phyloP scores from a whole-genome alignment of 1,140 invertebrate genomes.

The Platyscapa corneri region DNA sequence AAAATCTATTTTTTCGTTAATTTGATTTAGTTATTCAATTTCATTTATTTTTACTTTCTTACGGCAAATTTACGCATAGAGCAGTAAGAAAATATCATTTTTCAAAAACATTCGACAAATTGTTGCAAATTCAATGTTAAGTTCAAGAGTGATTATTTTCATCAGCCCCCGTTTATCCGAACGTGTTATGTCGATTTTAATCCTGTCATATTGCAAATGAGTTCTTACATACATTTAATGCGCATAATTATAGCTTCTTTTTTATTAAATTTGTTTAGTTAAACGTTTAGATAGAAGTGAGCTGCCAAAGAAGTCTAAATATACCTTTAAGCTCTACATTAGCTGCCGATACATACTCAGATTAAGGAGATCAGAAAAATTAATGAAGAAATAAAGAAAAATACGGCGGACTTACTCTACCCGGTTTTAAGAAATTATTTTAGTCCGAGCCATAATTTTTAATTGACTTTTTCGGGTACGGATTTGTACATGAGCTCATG shows the following conservation, averaged over 20 bases:
- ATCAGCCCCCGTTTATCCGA: constrained; percentile 2
- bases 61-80: constrained; percentile 42
- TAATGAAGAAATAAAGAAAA: not conserved
- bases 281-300: constrained; percentile 18
- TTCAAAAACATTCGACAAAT: constrained; percentile 23
- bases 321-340: not conserved
- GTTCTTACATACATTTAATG: constrained; percentile 40
- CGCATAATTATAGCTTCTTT: constrained; percentile 40
- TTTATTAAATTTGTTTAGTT: constrained; percentile 36
- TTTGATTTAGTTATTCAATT: too few relatives aligned
- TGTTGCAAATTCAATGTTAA: constrained; percentile 9
- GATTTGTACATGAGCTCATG: not conserved
- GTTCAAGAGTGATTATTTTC: not conserved
- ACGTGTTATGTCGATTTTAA: not conserved
- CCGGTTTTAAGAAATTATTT: not conserved
- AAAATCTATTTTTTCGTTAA: constrained; percentile 26
- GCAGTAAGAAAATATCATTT: constrained; percentile 53
- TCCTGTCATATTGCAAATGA: constrained; percentile 35
- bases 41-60: too few relatives aligned
- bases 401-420: too few relatives aligned
- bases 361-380: not conserved
- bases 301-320: constrained; percentile 42
- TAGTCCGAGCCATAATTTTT: not conserved
- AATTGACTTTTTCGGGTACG: not conserved
- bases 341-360: not conserved